phyloP scores from a whole-genome alignment of 37 sponge, comb jelly and placozoan species.

The Agelas oroides region DNA sequence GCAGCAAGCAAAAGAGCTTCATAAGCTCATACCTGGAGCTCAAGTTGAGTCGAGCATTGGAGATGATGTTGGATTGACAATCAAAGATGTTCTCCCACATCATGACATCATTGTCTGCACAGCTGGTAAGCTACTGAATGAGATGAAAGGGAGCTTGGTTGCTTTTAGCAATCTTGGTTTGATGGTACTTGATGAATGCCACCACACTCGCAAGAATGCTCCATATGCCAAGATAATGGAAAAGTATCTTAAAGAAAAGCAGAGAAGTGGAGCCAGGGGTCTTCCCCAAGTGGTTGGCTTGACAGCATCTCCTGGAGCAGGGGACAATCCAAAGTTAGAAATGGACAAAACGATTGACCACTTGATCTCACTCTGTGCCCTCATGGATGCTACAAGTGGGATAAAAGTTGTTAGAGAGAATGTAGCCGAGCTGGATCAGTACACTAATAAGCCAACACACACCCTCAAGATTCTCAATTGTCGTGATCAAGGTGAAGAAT shows the following conservation, averaged over 20 bases:
- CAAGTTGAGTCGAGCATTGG: slow-evolving; percentile 26
- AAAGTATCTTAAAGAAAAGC: slow-evolving; percentile 37
- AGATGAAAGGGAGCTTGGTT: not conserved
- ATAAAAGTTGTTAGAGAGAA: slow-evolving; percentile 38
- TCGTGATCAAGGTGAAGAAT: slow-evolving; percentile 32
- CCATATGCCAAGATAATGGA: slow-evolving; percentile 56
- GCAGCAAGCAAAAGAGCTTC: slow-evolving; percentile 50
- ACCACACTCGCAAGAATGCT: slow-evolving; percentile 34
- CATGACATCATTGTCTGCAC: slow-evolving; percentile 68
- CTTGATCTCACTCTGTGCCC: slow-evolving; percentile 59
- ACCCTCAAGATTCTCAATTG: not conserved
- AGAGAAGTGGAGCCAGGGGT: not conserved
- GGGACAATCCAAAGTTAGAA: slow-evolving; percentile 21
- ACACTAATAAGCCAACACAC: slow-evolving; percentile 8
- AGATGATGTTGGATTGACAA: not conserved
- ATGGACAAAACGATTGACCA: slow-evolving; percentile 36
- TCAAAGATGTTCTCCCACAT: not conserved
- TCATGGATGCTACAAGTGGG: slow-evolving; percentile 67
- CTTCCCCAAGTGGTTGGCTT: slow-evolving; percentile 70
- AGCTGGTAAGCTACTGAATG: slow-evolving; percentile 49
- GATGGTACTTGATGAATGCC: slow-evolving; percentile 73
- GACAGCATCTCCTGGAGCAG: slow-evolving; percentile 86
- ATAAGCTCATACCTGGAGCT: slow-evolving; percentile 32
- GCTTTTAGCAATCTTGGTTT: slow-evolving; percentile 28
- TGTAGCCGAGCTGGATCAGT: slow-evolving; percentile 31